Base-by-base conservation (phyloP, 2,113 vertebrate species). In the Carassius carassius region DNA sequence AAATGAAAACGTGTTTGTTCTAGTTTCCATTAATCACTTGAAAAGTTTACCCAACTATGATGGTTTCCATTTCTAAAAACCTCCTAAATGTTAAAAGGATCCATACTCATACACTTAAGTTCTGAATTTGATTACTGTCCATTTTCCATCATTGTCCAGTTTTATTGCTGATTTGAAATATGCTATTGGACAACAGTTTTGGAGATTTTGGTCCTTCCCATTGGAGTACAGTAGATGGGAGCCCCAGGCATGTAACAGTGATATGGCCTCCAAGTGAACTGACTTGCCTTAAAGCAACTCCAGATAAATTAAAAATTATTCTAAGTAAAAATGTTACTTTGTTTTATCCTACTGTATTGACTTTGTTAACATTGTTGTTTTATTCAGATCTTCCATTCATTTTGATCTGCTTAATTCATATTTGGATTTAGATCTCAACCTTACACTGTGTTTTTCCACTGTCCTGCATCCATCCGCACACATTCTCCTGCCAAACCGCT, bases 401-500 rank as follows among this genome's bases (percentile, higher is more conserved):
- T 32, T 35, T 35, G 29, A 51, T 49, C 35, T 35, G 21, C 29
- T 80, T 9, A 13, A 63, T 60, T 65, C 11, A 8, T n/a, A 62
- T 37, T 60, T 79, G 1, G 11, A 2, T 54, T 54, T 54, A 17
- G 16, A 37, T 44, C 37, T 49, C 41, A 62, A 3, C 16, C 16
- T 56, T 56, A 21, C 47, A 19, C 0, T 58, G 13, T 21, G 2
- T 81, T 41, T 41, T 41, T 41, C 41, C 19, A 2, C 41, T 83
- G 10, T 82, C 21, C 41, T 49, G 23, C 93, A 99, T 98, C 98
- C 3, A 99, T 99, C 87, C 95, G 97, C 85, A 98, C 96, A 90
- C 98, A 99, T 92, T 99, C 98, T 79, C 98, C 97, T 32, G 96
- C 97, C 90, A 99, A 99, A 88, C 98, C 98, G 1, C 96, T 99